phyloP scores from a whole-genome alignment of 2,113 vertebrate species.

The Haemorhous mexicanus region DNA sequence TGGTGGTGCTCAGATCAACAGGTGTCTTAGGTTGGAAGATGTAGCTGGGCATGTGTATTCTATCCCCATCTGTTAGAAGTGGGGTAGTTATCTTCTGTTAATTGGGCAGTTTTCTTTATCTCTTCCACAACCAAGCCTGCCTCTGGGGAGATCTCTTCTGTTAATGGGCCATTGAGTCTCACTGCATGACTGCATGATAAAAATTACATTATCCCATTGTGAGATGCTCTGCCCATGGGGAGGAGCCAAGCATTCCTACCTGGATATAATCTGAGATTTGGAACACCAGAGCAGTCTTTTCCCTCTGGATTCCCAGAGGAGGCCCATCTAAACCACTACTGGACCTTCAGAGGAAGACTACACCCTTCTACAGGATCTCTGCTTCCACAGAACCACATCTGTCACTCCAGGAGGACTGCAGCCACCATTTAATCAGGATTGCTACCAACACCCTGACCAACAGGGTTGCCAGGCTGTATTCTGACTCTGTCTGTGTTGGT shows the following conservation, averaged over 20 bases:
- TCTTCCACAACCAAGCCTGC: not conserved
- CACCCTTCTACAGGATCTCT: not conserved
- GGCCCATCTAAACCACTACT: not conserved
- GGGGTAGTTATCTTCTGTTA: not conserved
- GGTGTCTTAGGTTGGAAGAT: not conserved
- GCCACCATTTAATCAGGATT: not conserved
- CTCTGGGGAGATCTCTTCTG: accelerated
- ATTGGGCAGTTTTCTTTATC: not conserved
- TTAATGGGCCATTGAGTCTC: not conserved
- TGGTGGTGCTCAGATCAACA: not conserved
- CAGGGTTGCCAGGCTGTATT: not conserved
- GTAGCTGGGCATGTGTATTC: not conserved
- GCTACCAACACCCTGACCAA: not conserved
- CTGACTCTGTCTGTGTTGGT: not conserved
- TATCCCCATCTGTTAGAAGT: not conserved
- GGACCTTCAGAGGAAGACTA: not conserved
- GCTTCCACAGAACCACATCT: not conserved
- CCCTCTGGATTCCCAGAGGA: not conserved
- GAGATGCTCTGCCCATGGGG: not conserved
- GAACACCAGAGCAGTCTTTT: not conserved
- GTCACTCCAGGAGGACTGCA: not conserved
- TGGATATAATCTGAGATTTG: not conserved
- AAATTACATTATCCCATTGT: not conserved
- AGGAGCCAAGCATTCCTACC: not conserved
- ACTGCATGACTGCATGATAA: not conserved